Evolutionary conservation across 2,113 vertebrate species (phyloP).

Genomic region (Mustelus asterias): DNA sequence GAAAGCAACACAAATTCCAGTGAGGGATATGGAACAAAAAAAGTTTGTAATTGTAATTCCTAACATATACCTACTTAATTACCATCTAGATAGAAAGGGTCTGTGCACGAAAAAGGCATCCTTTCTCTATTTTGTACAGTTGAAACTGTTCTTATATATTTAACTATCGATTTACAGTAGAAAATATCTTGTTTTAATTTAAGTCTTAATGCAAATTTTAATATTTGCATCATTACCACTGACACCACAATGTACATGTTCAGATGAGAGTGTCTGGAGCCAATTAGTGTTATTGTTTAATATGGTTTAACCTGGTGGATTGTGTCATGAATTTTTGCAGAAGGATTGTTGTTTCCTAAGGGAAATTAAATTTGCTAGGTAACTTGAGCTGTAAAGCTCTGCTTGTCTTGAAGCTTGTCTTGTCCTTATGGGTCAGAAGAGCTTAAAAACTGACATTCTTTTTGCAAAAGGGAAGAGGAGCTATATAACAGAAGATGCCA

Average conservation of each 20-base stretch:
- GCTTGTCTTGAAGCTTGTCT: not conserved
- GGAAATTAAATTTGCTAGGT: not conserved
- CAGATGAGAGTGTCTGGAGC: not conserved
- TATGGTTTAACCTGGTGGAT: not conserved
- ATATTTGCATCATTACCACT: not conserved
- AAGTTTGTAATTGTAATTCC: not conserved
- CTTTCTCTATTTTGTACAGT: not conserved
- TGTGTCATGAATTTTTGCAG: not conserved
- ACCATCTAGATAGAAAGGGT: not conserved
- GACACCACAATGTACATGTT: not conserved
- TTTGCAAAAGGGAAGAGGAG: not conserved
- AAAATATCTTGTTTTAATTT: not conserved
- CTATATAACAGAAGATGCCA: not conserved
- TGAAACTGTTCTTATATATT: not conserved
- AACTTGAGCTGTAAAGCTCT: not conserved
- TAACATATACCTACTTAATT: not conserved
- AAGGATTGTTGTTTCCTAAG: not conserved
- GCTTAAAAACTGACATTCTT: not conserved
- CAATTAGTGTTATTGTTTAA: not conserved
- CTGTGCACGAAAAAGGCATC: not conserved
- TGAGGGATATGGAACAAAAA: not conserved
- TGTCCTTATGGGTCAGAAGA: not conserved
- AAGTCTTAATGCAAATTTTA: not conserved
- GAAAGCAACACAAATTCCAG: not conserved
- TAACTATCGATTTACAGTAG: not conserved